A percentile compares a stretch with the other conserved stretches of the same genome.
These are phyloP conservation scores for Maconellicoccus hirsutus DNA, from an alignment of 1,140 invertebrate species.

Conservation along the genomic window DNA sequence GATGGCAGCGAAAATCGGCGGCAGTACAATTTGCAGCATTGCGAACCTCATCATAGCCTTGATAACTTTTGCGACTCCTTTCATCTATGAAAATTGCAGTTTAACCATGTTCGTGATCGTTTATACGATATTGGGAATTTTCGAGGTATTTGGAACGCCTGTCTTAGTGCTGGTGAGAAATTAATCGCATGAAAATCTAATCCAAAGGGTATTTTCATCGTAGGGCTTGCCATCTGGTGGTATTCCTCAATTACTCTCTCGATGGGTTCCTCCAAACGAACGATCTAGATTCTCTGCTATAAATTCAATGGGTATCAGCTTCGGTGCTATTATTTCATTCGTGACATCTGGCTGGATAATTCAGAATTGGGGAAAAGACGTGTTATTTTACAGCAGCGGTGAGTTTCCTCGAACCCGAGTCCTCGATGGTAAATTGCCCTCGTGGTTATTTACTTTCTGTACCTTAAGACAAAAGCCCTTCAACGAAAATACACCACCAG, in stretches of 20 bases:
- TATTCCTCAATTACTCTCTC: constrained; percentile 74
- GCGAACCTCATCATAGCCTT: constrained; percentile 48
- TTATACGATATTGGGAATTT: neutral
- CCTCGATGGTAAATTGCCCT: neutral
- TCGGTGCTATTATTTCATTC: neutral
- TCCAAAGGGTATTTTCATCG: constrained; percentile 72
- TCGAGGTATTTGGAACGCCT: neutral
- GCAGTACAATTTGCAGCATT: constrained; percentile 43
- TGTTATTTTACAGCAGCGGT: neutral
- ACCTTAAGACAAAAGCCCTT: too few species aligned
- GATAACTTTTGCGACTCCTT: constrained; percentile 62
- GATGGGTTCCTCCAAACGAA: constrained; percentile 75
- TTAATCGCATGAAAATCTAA: too few species aligned
- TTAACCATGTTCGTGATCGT: constrained; percentile 37
- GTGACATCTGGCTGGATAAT: neutral
- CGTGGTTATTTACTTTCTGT: neutral
- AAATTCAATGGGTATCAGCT: neutral
- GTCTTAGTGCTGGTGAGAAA: too few species aligned
- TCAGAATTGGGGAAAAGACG: neutral
- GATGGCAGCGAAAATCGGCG: constrained; percentile 41
- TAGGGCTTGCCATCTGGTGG: too few species aligned
- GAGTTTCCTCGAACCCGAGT: neutral
- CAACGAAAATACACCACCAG: too few species aligned
- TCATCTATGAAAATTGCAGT: constrained; percentile 56
- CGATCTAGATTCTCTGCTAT: constrained; percentile 42